phyloP scores from a whole-genome alignment of 2,888 invertebrate genomes.

The Caenorhabditis angaria region DNA sequence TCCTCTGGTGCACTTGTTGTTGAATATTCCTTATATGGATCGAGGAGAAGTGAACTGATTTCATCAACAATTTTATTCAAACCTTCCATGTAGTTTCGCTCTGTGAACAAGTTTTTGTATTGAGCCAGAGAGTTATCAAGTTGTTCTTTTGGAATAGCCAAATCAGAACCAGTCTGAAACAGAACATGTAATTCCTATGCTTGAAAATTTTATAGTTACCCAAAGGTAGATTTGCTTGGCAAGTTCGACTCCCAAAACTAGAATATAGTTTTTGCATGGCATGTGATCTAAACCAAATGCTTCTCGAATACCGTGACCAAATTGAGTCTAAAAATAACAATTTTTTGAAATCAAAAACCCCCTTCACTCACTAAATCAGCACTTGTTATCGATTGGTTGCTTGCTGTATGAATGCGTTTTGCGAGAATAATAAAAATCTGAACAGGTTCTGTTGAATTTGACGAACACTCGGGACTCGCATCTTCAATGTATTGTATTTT shows the following conservation, averaged over 20 bases:
- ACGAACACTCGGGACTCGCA: conserved; percentile 61
- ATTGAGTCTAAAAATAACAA: conserved; percentile 57
- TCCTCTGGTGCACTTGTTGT: conserved; percentile 27
- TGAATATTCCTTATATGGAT: conserved; percentile 57
- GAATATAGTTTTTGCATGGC: conserved; percentile 67
- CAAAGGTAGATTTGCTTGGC: conserved; percentile 68
- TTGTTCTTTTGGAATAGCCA: conserved; percentile 61
- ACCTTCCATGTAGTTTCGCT: conserved; percentile 69
- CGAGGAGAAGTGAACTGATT: conserved; percentile 64
- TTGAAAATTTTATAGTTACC: conserved; percentile 35
- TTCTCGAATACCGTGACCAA: conserved; percentile 65
- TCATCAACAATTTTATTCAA: conserved; percentile 69
- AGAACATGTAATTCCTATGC: not conserved
- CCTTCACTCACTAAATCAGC: conserved; percentile 59
- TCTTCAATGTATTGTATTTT: conserved; percentile 65
- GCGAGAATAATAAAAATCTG: conserved; percentile 69
- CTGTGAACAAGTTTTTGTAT: conserved; percentile 66
- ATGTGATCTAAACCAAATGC: conserved; percentile 59
- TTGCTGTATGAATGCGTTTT: conserved; percentile 63
- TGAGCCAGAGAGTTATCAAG: conserved; percentile 59
- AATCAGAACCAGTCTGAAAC: conserved; percentile 64
- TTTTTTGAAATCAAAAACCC: not conserved
- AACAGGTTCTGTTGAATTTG: conserved; percentile 58
- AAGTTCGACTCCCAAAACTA: conserved; percentile 67
- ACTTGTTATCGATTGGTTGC: conserved; percentile 65